phyloP scores from a whole-genome alignment of 2,113 vertebrate genomes.

The Indicator indicator region DNA sequence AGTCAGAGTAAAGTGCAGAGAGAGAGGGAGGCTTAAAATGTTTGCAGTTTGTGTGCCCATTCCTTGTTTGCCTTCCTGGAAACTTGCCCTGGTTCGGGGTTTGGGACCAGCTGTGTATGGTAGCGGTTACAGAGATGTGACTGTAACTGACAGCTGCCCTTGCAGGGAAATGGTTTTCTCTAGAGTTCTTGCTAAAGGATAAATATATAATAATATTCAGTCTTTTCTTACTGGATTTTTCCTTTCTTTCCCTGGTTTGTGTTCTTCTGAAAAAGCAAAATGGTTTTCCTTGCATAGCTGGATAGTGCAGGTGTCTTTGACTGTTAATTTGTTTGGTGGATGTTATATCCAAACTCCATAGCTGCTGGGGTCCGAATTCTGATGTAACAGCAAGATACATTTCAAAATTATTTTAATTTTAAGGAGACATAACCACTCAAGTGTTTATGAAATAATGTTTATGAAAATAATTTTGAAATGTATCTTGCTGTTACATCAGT shows the following conservation, averaged over 20 bases:
- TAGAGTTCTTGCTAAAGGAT: background rate
- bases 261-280: background rate
- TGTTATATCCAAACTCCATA: rapidly evolving
- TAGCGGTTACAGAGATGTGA: background rate
- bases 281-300: background rate
- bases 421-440: background rate
- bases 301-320: background rate
- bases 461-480: background rate
- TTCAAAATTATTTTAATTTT: background rate
- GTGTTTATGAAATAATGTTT: too few species aligned
- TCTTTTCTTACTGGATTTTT: background rate
- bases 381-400: background rate
- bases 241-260: background rate
- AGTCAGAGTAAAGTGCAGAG: background rate
- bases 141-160: background rate
- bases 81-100: background rate
- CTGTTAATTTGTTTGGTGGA: background rate
- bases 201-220: background rate
- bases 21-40: background rate
- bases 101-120: background rate
- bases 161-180: background rate
- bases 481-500: background rate
- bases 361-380: background rate
- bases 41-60: background rate
- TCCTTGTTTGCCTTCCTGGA: background rate